Base-by-base conservation (phyloP, 2,888 invertebrate species). In the Nemotelus nigrinus region DNA sequence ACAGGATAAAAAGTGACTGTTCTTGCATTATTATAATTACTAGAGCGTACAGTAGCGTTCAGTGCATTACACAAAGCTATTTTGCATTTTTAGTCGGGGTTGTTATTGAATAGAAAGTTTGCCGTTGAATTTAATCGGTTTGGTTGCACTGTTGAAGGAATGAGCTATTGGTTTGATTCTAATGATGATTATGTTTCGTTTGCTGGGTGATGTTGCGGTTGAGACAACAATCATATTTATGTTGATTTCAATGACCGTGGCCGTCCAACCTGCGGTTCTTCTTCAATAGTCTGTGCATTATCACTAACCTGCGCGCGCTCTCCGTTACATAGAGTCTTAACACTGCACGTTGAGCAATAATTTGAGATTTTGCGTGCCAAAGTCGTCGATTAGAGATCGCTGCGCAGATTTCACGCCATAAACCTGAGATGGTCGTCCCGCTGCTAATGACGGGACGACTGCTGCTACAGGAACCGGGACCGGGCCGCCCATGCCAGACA, bases 301-400 rank as follows among this genome's bases (percentile, higher is more conserved):
- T 4, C 44, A 53, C 68, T 68, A 50, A 2, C 39, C 48, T 7
- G 68, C 44, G 53, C 53, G 25, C 25, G 47, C 47, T 53, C 43
- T 53, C 3, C 4, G 41, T 41, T 70, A n/a, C 70, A 50, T 55
- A 44, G 44, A n/a, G 60, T 76, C 77, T 87, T 88, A 87, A 83
- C 88, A 88, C 82, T 88, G 88, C 85, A 91, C 91, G 87, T 91
- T 91, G 84, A 92, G 89, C 84, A 91, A 88, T 85, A 91, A 86
- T 87, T 91, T 91, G 82, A 91, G 89, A 82, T 91, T 89, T 84
- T 90, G 88, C 84, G 91, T 90, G 85, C 86, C 85, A 81, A 90
- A 87, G 80, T 86, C 86, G 81, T 87, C 87, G 79, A 86, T 82
- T 41, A 86, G 82, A 82, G 86, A 85, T 77, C 86, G 85, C 80